Base-by-base conservation (phyloP, 2,797 vertebrate genomes). In the Melanotaenia trifasciata region DNA sequence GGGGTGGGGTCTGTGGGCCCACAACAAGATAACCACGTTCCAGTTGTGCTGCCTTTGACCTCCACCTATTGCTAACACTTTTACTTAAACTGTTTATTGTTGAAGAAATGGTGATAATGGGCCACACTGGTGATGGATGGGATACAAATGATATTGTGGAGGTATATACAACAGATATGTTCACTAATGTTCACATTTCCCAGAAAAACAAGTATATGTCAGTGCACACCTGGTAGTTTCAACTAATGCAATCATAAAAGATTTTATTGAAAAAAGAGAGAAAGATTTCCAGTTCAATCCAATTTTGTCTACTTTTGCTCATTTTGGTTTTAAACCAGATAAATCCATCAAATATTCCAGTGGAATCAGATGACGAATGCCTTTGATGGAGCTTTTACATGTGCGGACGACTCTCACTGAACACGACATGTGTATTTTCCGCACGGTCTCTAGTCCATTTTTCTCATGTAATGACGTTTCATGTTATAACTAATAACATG, bases 1-100 rank as follows among this genome's bases (percentile, higher is more conserved):
- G 28, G 51, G 9, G 40, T 5, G 3, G 5, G 5, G 35, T 50
- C 53, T 64, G 57, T 26, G 22, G 75, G 67, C 35, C 10, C 65
- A 61, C 58, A 16, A 18, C 11, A 57, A 32, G 35, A 51, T 30
- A 74, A 40, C 56, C 38, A 7, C 45, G 40, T 38, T 84, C 70
- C 56, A n/a, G 35, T 65, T 69, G 40, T 40, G 3, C 59, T 65
- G 74, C 33, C 69, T 71, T 79, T 87, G 72, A 89, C 83, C 70
- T 79, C 77, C 2, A 16, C 38, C 60, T 16, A 10, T 35, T 62
- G 13, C 36, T 75, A 50, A 61, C 28, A 40, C n/a, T 38, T 32
- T 54, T 28, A 54, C 5, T 54, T 14, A 16, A 26, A 14, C 26
- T 28, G 26, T 54, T 28, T 0, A 51, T 56, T 30, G 24, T 54